Conservation (phyloP, 2,888 invertebrate genomes). For the Athalia circularis region DNA sequence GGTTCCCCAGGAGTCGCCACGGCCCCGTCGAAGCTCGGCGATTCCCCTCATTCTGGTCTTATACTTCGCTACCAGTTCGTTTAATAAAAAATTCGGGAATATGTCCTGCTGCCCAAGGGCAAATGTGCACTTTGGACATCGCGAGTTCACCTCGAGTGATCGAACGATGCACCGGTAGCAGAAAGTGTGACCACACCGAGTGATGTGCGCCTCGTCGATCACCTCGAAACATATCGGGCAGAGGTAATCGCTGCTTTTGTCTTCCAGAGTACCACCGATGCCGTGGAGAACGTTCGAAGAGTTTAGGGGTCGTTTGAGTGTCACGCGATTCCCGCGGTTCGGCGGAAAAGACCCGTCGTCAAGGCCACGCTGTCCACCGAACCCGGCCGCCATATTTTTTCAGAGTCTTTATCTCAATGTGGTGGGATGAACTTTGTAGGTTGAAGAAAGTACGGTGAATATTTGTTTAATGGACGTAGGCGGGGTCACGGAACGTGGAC, state of each 20-base stretch:
- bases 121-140: conserved; percentile 92
- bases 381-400: conserved; percentile 10
- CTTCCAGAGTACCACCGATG: conserved; percentile 80
- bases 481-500: not conserved
- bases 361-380: not conserved
- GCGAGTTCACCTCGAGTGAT: conserved; percentile 80
- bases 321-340: conserved; percentile 64
- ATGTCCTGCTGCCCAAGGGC: conserved; percentile 83
- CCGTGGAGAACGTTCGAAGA: conserved; percentile 77
- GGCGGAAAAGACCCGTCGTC: conserved; percentile 55
- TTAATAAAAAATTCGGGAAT: conserved; percentile 90
- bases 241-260: conserved; percentile 81
- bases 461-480: conserved; percentile 13
- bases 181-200: conserved; percentile 94
- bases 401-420: not conserved
- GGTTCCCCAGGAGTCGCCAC: conserved; percentile 54
- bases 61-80: conserved; percentile 87
- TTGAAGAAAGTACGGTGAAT: conserved; percentile 2
- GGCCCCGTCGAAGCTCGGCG: conserved; percentile 70
- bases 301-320: conserved; percentile 74
- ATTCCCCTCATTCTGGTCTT: conserved; percentile 76
- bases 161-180: conserved; percentile 88
- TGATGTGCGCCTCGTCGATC: conserved; percentile 93
- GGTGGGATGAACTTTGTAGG: not conserved
- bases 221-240: conserved; percentile 93